Conservation (phyloP, 1,140 invertebrate genomes). For the Ceratoteleas bidentatus region DNA sequence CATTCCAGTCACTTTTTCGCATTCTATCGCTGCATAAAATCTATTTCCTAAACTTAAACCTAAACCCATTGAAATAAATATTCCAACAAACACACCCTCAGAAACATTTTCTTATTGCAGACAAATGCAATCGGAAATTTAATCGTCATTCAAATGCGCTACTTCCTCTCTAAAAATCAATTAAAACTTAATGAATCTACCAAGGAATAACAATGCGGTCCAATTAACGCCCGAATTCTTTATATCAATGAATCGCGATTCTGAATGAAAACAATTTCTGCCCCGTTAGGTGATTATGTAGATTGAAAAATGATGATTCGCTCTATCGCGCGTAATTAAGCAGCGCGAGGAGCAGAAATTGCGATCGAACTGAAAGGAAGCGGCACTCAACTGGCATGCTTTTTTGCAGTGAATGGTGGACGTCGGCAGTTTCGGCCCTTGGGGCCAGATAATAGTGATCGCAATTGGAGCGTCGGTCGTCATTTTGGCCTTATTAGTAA, state of each 20-base stretch:
- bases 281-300: neutral
- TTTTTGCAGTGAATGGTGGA: constrained; percentile 77
- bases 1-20: no score
- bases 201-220: neutral
- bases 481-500: constrained; percentile 73
- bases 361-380: neutral
- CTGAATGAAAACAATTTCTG: neutral
- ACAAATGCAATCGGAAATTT: no score
- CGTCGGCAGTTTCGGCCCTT: constrained; percentile 76
- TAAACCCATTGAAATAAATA: no score
- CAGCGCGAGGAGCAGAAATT: neutral
- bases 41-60: no score
- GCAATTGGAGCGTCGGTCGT: constrained; percentile 71
- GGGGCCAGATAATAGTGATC: constrained; percentile 78
- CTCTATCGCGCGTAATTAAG: neutral
- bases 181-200: neutral
- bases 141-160: no score
- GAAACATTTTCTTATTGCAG: no score
- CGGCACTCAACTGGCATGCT: no score
- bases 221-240: neutral
- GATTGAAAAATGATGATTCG: neutral
- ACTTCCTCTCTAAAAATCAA: no score
- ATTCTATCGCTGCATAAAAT: no score
- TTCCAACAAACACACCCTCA: no score
- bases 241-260: neutral